A percentile compares a stretch with the other conserved stretches of the same genome.
Evolutionary conservation across 2,888 invertebrate species (phyloP).

Genomic region (Ethmia dodecea): DNA sequence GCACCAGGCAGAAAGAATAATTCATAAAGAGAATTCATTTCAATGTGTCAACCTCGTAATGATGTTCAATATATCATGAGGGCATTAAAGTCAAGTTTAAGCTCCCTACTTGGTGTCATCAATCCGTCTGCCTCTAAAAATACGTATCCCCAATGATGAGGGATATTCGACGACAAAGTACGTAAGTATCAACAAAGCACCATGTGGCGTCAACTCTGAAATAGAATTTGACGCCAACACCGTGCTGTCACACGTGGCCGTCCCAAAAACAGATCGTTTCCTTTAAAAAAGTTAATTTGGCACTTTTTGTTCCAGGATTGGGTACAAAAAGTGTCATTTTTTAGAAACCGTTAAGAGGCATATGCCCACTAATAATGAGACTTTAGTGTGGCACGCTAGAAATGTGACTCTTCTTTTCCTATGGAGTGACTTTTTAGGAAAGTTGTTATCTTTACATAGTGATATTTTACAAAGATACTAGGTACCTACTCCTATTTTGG

Average conservation of each 20-base stretch:
- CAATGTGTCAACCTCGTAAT: constrained; percentile 44
- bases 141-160: constrained; percentile 63
- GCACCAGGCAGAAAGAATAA: constrained; percentile 28
- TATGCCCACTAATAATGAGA: constrained; percentile 64
- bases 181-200: constrained; percentile 60
- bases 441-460: constrained; percentile 14
- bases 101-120: constrained; percentile 52
- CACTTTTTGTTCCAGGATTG: constrained; percentile 54
- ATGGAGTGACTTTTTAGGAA: constrained; percentile 33
- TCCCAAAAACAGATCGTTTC: constrained; percentile 73
- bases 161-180: constrained; percentile 69
- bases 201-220: constrained; percentile 59
- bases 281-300: constrained; percentile 76
- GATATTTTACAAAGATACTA: no score
- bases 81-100: constrained; percentile 64
- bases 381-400: constrained; percentile 52
- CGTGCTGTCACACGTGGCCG: constrained; percentile 67
- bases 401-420: constrained; percentile 66
- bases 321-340: constrained; percentile 65
- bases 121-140: constrained; percentile 55
- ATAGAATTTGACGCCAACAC: constrained; percentile 55
- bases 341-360: constrained; percentile 60
- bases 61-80: constrained; percentile 51
- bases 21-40: constrained; percentile 45
- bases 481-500: not conserved